A percentile compares a stretch with the other conserved stretches of the same genome.
phyloP scores from a whole-genome alignment of 2,113 vertebrate species.

The Micronycteris hirsuta region DNA sequence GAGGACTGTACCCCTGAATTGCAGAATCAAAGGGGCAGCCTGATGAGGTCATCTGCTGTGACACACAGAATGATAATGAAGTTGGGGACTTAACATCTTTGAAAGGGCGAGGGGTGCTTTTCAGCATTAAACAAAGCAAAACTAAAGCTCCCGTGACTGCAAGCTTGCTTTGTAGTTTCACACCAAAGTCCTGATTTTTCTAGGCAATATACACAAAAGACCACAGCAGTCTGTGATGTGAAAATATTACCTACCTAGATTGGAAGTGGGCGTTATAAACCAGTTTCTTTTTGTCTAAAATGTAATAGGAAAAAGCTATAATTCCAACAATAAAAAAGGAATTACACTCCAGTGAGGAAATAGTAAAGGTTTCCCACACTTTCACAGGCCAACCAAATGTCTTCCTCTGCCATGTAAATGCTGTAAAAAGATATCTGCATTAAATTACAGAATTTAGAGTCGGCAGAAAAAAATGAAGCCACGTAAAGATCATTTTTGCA shows the following conservation, averaged over 20 bases:
- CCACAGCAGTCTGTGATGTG: background rate
- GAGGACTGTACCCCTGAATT: background rate
- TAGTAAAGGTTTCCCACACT: conserved; percentile 45
- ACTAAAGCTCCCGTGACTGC: background rate
- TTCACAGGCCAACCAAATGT: conserved; percentile 41
- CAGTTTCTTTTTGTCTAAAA: background rate
- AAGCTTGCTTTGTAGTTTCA: conserved; percentile 38
- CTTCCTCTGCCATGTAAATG: conserved; percentile 64
- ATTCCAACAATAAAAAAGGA: conserved; percentile 3
- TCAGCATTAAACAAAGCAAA: conserved; percentile 53
- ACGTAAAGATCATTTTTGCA: conserved; percentile 48
- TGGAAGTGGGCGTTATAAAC: background rate
- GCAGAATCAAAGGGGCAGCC: background rate
- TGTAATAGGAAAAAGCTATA: background rate
- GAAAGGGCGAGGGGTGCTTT: conserved; percentile 41
- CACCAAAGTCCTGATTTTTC: conserved; percentile 30
- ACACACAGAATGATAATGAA: conserved; percentile 52
- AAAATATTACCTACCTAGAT: conserved; percentile 47
- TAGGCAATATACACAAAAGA: conserved; percentile 21
- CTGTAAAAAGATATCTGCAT: conserved; percentile 42
- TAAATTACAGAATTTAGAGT: conserved; percentile 68
- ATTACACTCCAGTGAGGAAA: conserved; percentile 40
- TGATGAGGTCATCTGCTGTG: conserved; percentile 41
- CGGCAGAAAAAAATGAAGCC: conserved; percentile 47
- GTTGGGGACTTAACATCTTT: conserved; percentile 30